Base-by-base conservation (phyloP, 2,797 vertebrate species). In the Mus caroli region DNA sequence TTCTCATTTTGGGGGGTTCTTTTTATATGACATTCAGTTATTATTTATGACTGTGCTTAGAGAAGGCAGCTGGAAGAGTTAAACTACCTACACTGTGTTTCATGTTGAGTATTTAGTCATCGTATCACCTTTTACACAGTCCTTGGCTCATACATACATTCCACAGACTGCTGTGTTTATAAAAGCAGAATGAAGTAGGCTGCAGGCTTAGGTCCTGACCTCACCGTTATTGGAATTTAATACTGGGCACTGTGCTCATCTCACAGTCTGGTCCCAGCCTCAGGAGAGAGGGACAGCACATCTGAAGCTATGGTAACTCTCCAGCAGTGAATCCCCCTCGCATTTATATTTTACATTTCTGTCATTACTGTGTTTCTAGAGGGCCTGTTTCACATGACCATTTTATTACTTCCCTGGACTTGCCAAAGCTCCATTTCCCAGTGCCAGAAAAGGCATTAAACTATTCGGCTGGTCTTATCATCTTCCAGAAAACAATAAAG, bases 401-500 rank as follows among this genome's bases (percentile, higher is more conserved):
- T 97, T 98, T 98, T 50, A 88, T 95, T 95, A 64, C 88, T 80
- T 91, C 71, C 6, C 93, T 92, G 56, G 46, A 91, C 76, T 86
- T 94, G 96, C 96, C 90, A 97, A 88, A 92, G 52, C 28, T 94
- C 86, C 62, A 50, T 96, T 31, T 88, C 28, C 84, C 64, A 17
- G 37, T 91, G 97, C 97, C 96, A 97, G 88, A 97, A 97, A 88
- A 92, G 82, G 77, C 95, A 97, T 97, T 97, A 97, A 90, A 90
- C 83, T 96, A 91, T 94, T 97, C 54, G 22, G 31, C 83, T 95
- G 84, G 94, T 92, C 96, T 97, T 97, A 96, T 96, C 95, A 93
- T 97, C 92, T 92, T 97, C 88, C 93, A 97, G 93, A 96, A 97
- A 96, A 97, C 90, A 97, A 93, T 97, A 96, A 97, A 93, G 94